A percentile compares a stretch with the other conserved stretches of the same genome.
Evolutionary conservation across 2,888 invertebrate genomes (phyloP).

Genomic region (Cryptosula pallasiana): DNA sequence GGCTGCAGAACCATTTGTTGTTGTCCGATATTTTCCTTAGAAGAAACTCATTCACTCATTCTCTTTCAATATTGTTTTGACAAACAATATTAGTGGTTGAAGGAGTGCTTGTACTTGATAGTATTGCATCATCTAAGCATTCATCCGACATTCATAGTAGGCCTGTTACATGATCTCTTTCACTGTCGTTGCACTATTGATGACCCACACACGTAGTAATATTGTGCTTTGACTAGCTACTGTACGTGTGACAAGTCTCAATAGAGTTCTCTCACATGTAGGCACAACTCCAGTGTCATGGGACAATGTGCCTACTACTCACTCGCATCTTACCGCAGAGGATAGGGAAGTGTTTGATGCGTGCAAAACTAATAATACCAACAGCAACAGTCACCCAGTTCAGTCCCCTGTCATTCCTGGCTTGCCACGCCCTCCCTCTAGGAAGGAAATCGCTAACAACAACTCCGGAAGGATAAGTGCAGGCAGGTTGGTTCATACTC

Average conservation of each 20-base stretch:
- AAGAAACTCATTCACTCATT: too few species aligned
- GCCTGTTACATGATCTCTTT: too few species aligned
- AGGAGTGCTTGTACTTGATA: too few species aligned
- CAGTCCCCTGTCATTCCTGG: slow-evolving; percentile 21
- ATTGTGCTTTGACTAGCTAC: neutral
- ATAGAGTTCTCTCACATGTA: neutral
- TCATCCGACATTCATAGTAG: too few species aligned
- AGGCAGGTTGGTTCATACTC: neutral
- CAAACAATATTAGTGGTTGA: too few species aligned
- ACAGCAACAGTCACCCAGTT: neutral
- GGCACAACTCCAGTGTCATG: slow-evolving; percentile 19
- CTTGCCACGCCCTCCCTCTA: slow-evolving; percentile 22
- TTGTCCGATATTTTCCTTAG: too few species aligned
- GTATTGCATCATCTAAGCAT: too few species aligned
- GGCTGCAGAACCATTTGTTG: too few species aligned
- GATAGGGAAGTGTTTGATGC: slow-evolving; percentile 23
- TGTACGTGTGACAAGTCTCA: neutral
- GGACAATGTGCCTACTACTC: neutral
- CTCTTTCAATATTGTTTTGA: too few species aligned
- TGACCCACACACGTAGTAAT: neutral
- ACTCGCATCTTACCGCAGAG: neutral
- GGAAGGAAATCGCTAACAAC: slow-evolving; percentile 13
- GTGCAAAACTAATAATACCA: slow-evolving; percentile 12
- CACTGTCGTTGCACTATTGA: neutral
- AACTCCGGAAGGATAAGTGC: neutral